A percentile compares a stretch with the other conserved stretches of the same genome.
These are phyloP conservation scores for Anhinga anhinga DNA, from an alignment of 2,113 vertebrate species.

Conservation along the genomic window DNA sequence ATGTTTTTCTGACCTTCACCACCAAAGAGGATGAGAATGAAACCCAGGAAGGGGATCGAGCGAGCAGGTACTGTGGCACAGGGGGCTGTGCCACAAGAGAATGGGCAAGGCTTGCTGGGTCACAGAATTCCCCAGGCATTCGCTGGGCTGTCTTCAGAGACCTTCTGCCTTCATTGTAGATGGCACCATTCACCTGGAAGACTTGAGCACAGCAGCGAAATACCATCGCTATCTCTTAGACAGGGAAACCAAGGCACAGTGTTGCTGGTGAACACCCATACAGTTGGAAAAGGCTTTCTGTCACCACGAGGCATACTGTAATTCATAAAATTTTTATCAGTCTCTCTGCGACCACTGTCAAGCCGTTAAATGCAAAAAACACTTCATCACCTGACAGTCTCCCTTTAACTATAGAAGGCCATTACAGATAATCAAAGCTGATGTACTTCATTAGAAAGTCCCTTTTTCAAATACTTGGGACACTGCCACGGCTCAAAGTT, in stretches of 20 bases:
- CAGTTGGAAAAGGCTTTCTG: not conserved
- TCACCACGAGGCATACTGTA: not conserved
- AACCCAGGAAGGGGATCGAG: not conserved
- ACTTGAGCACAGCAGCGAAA: not conserved
- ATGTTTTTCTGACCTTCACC: not conserved
- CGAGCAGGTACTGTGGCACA: not conserved
- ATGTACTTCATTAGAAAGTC: not conserved
- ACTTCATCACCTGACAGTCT: not conserved
- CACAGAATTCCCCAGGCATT: not conserved
- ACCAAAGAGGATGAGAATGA: not conserved
- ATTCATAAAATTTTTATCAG: not conserved
- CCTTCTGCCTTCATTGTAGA: not conserved
- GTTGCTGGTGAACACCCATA: not conserved
- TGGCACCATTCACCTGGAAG: not conserved
- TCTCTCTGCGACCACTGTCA: not conserved
- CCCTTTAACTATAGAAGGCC: not conserved
- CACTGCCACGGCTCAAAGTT: not conserved
- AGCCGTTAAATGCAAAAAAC: not conserved
- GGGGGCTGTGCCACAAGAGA: not conserved
- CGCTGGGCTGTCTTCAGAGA: not conserved
- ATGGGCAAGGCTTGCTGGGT: not conserved
- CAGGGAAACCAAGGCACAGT: not conserved
- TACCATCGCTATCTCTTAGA: accelerated
- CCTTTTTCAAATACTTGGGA: not conserved
- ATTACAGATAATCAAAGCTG: not conserved